Conservation (phyloP, 2,797 vertebrate genomes). For the Acipenser oxyrinchus region DNA sequence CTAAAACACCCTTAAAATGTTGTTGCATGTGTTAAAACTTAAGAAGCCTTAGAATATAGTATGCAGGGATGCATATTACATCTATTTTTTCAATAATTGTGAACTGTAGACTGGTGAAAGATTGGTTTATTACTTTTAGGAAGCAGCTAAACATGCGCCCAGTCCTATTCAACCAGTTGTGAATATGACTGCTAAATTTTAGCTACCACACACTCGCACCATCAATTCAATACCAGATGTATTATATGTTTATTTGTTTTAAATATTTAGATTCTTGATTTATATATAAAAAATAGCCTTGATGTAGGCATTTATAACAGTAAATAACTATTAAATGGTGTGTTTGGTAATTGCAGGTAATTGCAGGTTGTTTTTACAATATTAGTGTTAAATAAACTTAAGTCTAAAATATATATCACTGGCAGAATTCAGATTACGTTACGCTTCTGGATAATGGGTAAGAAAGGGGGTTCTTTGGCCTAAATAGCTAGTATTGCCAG, state of each 20-base stretch:
- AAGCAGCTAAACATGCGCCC: not conserved
- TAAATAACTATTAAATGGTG: no score
- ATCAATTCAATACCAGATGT: no score
- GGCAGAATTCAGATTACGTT: no score
- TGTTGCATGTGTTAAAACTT: no score
- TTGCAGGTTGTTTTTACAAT: no score
- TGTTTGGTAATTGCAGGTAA: not conserved
- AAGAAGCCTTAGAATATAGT: not conserved
- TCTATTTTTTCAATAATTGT: not conserved
- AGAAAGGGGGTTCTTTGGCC: not conserved
- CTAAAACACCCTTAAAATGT: no score
- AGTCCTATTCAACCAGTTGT: not conserved
- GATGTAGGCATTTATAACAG: no score
- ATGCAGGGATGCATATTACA: not conserved
- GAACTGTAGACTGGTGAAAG: not conserved
- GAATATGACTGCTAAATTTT: not conserved
- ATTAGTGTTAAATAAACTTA: no score
- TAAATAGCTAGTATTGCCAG: constrained; percentile 39
- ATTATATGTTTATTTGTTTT: no score
- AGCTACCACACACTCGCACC: no score
- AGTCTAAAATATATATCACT: no score
- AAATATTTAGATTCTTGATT: not conserved
- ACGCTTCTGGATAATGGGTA: not conserved
- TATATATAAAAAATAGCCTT: not conserved
- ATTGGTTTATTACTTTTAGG: not conserved